phyloP scores from a whole-genome alignment of 2,797 vertebrate species.

The Limosa lapponica region DNA sequence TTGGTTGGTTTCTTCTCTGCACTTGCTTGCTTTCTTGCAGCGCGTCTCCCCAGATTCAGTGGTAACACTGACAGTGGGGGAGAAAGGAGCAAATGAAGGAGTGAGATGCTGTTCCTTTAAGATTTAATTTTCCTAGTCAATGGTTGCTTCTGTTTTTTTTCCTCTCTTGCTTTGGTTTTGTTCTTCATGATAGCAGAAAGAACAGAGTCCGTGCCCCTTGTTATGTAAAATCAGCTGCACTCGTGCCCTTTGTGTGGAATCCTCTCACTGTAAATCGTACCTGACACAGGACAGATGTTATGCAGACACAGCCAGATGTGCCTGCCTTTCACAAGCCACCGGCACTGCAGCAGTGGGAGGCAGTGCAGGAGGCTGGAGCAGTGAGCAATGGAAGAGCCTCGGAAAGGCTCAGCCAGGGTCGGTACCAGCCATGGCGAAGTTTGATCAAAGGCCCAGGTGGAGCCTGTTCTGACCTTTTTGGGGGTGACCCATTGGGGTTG shows the following conservation, averaged over 20 bases:
- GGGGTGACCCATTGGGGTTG: background rate
- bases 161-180: background rate
- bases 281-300: conserved; percentile 59
- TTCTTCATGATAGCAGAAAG: background rate
- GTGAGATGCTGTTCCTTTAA: background rate
- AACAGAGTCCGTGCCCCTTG: background rate
- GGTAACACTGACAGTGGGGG: background rate
- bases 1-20: background rate
- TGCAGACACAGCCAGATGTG: conserved; percentile 29
- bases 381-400: background rate
- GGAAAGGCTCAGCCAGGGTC: background rate
- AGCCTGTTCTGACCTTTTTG: background rate
- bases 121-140: background rate
- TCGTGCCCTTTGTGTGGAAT: background rate
- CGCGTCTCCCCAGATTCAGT: background rate
- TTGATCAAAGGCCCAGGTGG: background rate
- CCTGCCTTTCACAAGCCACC: background rate
- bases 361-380: background rate
- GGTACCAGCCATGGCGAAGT: background rate
- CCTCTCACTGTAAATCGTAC: background rate
- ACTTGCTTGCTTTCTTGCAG: background rate
- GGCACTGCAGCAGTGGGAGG: rapidly evolving
- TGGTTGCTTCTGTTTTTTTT: background rate
- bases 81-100: background rate
- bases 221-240: conserved; percentile 19